phyloP scores from a whole-genome alignment of 2,113 vertebrate species.

The Cololabis saira region DNA sequence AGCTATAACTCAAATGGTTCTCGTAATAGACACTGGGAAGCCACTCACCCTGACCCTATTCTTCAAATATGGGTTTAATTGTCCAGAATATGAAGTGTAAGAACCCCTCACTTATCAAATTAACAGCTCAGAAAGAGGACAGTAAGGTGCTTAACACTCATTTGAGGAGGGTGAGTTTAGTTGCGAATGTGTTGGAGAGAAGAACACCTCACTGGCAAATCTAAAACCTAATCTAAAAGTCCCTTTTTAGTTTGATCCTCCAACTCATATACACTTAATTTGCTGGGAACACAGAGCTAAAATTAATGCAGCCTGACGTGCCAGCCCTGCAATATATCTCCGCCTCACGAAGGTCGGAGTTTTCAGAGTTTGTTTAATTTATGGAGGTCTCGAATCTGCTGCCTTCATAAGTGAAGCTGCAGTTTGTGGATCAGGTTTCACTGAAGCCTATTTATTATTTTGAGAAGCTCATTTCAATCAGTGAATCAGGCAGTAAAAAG shows the following conservation, averaged over 20 bases:
- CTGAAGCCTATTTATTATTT: neutral
- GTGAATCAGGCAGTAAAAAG: neutral
- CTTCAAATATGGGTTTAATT: constrained; percentile 75
- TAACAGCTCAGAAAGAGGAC: constrained; percentile 70
- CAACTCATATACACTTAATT: neutral
- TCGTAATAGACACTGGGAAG: constrained; percentile 70
- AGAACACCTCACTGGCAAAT: neutral
- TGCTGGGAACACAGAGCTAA: neutral
- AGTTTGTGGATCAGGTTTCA: neutral
- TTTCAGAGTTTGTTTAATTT: neutral
- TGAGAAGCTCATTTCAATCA: neutral
- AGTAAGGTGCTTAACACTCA: constrained; percentile 47
- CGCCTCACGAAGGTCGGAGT: neutral
- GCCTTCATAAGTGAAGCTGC: neutral
- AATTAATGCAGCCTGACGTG: neutral
- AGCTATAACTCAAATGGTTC: constrained; percentile 58
- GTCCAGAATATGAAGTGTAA: constrained; percentile 70
- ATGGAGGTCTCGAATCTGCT: neutral
- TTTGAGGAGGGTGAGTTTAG: constrained; percentile 57
- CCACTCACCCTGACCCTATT: constrained; percentile 63
- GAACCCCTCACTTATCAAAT: constrained; percentile 76
- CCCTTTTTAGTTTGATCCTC: constrained; percentile 4
- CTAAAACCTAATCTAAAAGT: constrained; percentile 2
- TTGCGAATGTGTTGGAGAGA: constrained; percentile 56
- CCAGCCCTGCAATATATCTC: neutral